Evolutionary conservation across 1,140 invertebrate species (phyloP), one percentile per base, ranked within the genome.

Genomic region (Pachyrhynchus sulphureomaculatus): DNA sequence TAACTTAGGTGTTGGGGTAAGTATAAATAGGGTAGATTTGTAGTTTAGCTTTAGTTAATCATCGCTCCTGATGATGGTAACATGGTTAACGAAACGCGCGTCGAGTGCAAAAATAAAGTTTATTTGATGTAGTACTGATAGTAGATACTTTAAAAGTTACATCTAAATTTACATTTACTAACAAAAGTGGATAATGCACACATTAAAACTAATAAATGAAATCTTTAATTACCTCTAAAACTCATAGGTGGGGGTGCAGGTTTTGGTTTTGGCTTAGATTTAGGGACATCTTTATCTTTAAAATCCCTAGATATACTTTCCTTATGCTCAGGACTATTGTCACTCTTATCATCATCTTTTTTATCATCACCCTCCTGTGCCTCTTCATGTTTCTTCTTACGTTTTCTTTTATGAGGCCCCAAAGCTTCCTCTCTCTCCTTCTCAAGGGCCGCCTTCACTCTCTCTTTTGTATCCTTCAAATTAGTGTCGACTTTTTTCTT

Each of bases 361-460:
- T 67, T 62, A 8, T 72, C 72, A 36, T 72, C 65, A 33, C 72
- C 69, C 18, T 65, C 60, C 41, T 66, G 63, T n/a, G 68, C 67
- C 9, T 58, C 62, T 13, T 52, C 20, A 1, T 69, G 39, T 52
- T 78, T 78, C 24, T 71, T 75, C 75, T 83, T 86, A 57, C 84
- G 78, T 80, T 85, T 86, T 61, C 86, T 75, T 67, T 84, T 85
- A 65, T 88, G 84, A 3, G 87, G 86, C 2, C 83, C 73, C 37
- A 81, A 77, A 57, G 89, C 85, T 68, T 92, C 90, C 69, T 88
- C 83, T 73, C 87, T 84, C 70, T 89, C 86, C 17, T 85, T 81
- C 42, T 83, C 80, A 3, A 89, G 75, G n/a, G 89, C 89, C 68
- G 88, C 85, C 76, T 83, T 88, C 0, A 92, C 89, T 57, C 90